A percentile compares a stretch with the other conserved stretches of the same genome.
Evolutionary conservation across 2,113 vertebrate species (phyloP).

Genomic region (Pteruthius melanotis): DNA sequence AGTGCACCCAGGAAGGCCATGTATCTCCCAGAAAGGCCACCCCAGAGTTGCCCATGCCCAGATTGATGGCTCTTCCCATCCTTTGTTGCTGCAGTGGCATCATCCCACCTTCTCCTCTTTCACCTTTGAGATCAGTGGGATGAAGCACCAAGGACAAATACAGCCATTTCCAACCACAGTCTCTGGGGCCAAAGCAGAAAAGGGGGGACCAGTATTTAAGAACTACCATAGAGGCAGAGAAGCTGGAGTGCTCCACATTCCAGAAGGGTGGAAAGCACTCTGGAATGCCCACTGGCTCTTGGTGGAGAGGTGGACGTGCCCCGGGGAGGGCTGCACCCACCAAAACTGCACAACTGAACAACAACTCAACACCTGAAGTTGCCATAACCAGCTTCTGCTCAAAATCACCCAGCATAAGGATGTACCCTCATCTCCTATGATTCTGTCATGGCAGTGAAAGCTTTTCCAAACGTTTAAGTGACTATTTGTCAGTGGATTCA

Average conservation of each 20-base stretch:
- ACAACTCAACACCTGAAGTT: background rate
- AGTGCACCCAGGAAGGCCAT: background rate
- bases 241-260: accelerated
- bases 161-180: background rate
- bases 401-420: accelerated
- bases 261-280: background rate
- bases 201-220: background rate
- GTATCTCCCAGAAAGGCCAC: background rate
- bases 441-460: background rate
- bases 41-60: accelerated
- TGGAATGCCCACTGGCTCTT: accelerated
- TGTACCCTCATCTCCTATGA: background rate
- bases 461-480: background rate
- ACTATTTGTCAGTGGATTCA: background rate
- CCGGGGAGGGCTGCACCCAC: background rate
- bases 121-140: background rate
- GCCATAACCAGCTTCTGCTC: background rate
- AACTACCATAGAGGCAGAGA: background rate
- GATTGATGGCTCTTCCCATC: background rate
- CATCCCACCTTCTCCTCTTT: background rate
- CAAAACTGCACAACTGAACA: background rate
- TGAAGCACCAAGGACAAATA: background rate
- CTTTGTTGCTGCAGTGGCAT: background rate
- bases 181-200: background rate
- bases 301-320: background rate